phyloP scores from a whole-genome alignment of 2,888 invertebrate genomes.

The Metellina segmentata region DNA sequence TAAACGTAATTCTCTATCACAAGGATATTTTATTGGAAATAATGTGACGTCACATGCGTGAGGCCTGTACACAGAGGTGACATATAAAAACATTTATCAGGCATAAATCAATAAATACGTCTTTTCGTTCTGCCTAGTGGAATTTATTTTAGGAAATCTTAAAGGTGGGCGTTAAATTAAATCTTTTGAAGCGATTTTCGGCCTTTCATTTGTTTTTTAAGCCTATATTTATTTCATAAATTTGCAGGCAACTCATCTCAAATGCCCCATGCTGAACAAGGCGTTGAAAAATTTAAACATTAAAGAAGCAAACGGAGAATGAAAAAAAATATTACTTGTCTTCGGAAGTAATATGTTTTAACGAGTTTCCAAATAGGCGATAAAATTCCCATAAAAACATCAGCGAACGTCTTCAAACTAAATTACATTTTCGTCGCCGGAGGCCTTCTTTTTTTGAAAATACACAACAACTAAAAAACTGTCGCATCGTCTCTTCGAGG shows the following conservation, averaged over 20 bases:
- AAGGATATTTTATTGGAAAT: neutral
- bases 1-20: neutral
- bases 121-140: neutral
- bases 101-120: neutral
- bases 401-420: conserved; percentile 57
- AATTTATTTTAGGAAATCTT: neutral
- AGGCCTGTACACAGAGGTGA: neutral
- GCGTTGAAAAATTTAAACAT: conserved; percentile 39
- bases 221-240: conserved; percentile 29
- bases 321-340: conserved; percentile 24
- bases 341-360: conserved; percentile 57
- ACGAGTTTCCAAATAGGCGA: conserved; percentile 63
- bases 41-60: neutral
- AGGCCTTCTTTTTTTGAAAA: conserved; percentile 30
- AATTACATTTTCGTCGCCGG: conserved; percentile 55
- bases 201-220: neutral
- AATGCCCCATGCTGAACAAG: conserved; percentile 10
- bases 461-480: conserved; percentile 9
- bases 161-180: neutral
- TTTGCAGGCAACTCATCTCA: conserved; percentile 1
- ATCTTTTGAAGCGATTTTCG: neutral
- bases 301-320: conserved; percentile 10
- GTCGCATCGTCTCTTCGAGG: conserved; percentile 5
- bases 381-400: conserved; percentile 70
- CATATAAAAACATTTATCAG: neutral